Evolutionary conservation across 2,113 vertebrate genomes (phyloP), one percentile per base, ranked within the genome.

Genomic region (Lampris megalopsis): DNA sequence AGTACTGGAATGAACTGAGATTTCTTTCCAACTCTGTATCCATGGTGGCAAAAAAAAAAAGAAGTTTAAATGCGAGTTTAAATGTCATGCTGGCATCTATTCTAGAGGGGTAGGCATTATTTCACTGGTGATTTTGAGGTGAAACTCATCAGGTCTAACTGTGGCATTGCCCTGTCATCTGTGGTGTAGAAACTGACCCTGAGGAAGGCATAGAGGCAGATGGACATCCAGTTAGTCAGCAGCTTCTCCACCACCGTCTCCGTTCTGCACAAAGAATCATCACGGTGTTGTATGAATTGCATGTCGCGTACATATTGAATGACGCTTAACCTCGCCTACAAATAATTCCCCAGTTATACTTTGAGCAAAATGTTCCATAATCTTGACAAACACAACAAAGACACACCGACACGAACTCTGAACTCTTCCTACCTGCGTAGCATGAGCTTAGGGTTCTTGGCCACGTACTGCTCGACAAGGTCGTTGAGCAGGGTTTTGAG

Each of bases 191-290:
- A 5, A 89, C 95, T 91, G 77, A 99, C 98, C 96, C 97, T 95
- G 78, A 99, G 95, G 35, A 99, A 99, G 0, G 96, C 82, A 0
- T 99, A 98, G 5, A 99, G 95, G 80, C 97, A 99, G 93, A 99
- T 98, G 80, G 98, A 99, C 96, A 99, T 99, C 97, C 98, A 99
- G 91, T 99, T 99, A 74, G 97, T 99, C 86, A 99, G 93, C 81
- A 99, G 93, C 88, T 99, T 99, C 88, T 99, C 98, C 68, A 99
- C 98, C 85, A 99, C 98, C 0, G 97, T 98, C 93, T 99, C 98
- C 1, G 98, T 99, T 90, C 98, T 99, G 90, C 61, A 89, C 47
- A 83, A 43, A 67, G 48, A 67, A 37, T 67, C 52, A 62, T n/a
- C 35, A 63, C 40, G 47, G 52, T 1, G 37, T 36, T 42, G 6